Conservation (phyloP, 2,888 invertebrate genomes). For the Sicus ferrugineus region DNA sequence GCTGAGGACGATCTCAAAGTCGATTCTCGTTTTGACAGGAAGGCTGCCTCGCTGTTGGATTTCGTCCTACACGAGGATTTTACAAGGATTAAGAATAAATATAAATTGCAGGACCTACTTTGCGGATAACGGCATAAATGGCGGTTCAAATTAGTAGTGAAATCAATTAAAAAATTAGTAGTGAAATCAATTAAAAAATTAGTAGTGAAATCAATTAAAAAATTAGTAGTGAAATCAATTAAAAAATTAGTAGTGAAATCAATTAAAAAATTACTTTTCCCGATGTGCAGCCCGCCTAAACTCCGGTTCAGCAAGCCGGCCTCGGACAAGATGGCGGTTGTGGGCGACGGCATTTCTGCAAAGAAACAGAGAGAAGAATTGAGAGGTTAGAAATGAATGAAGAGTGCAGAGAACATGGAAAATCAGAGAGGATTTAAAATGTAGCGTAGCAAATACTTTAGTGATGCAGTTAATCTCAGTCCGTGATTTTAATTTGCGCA, state of each 20-base stretch:
- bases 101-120: background rate
- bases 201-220: background rate
- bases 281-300: constrained; percentile 46
- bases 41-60: too few relatives aligned
- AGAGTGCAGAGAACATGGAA: too few relatives aligned
- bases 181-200: background rate
- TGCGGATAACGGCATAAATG: background rate
- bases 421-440: too few relatives aligned
- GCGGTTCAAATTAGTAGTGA: background rate
- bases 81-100: too few relatives aligned
- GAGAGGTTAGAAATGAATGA: too few relatives aligned
- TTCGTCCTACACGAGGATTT: too few relatives aligned
- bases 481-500: background rate
- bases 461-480: too few relatives aligned
- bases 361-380: constrained; percentile 44
- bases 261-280: constrained; percentile 41
- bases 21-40: too few relatives aligned
- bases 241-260: background rate
- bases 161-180: background rate
- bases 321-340: constrained; percentile 74
- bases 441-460: too few relatives aligned
- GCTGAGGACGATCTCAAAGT: background rate
- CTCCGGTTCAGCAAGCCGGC: constrained; percentile 62
- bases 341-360: constrained; percentile 86
- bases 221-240: background rate